Conservation (phyloP, 2,113 vertebrate genomes). For the Lota lota region DNA sequence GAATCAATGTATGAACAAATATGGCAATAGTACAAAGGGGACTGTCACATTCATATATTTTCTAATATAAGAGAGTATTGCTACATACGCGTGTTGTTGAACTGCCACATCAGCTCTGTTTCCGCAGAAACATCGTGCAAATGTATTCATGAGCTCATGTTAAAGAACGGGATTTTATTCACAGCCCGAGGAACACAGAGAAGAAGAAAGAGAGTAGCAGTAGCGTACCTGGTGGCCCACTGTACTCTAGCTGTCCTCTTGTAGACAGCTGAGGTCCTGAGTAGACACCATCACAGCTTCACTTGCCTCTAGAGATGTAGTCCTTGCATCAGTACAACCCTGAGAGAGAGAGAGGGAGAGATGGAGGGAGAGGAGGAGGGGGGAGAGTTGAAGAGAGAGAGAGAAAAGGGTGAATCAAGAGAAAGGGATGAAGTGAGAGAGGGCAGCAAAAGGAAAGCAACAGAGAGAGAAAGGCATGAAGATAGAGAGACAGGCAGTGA, state of each 20-base stretch:
- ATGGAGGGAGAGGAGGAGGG: not conserved
- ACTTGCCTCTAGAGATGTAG: constrained; percentile 33
- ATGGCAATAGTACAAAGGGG: too few species aligned
- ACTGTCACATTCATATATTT: too few species aligned
- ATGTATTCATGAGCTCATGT: too few species aligned
- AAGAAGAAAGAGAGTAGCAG: not conserved
- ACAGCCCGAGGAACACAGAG: too few species aligned
- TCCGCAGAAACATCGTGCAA: too few species aligned
- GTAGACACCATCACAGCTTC: constrained; percentile 30
- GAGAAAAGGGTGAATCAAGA: not conserved
- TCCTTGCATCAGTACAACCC: constrained; percentile 33
- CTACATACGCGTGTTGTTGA: too few species aligned
- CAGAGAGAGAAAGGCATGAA: constrained; percentile 3
- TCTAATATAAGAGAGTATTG: too few species aligned
- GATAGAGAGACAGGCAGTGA: constrained; percentile 2
- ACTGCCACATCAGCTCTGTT: too few species aligned
- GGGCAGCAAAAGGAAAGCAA: not conserved
- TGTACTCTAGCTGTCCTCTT: constrained; percentile 64
- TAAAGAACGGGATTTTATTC: too few species aligned
- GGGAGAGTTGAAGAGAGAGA: not conserved
- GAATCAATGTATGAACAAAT: too few species aligned
- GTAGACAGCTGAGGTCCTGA: constrained; percentile 47
- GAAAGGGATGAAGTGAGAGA: not conserved
- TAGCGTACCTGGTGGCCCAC: constrained; percentile 35
- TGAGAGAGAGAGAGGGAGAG: constrained; percentile 17